A percentile compares a stretch with the other conserved stretches of the same genome.
These are phyloP conservation scores for Latrodectus hesperus DNA, from an alignment of 2,888 invertebrate genomes.

Conservation along the genomic window DNA sequence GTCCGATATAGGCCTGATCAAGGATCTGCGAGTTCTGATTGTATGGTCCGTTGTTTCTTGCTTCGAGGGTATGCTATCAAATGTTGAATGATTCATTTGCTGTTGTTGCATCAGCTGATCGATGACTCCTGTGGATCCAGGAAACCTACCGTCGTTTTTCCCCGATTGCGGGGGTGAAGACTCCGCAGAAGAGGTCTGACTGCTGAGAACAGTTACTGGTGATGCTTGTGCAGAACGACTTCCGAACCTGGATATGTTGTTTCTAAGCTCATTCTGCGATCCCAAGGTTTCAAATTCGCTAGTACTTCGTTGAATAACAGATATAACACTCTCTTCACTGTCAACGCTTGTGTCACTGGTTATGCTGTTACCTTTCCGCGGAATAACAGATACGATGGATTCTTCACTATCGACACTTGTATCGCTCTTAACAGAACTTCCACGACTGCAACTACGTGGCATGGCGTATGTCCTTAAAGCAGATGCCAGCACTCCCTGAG, in stretches of 20 bases:
- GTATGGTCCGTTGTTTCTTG: slow-evolving; percentile 19
- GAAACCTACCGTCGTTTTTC: slow-evolving; percentile 59
- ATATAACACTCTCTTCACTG: slow-evolving; percentile 94
- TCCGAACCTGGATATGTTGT: slow-evolving; percentile 53
- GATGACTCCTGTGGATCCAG: slow-evolving; percentile 40
- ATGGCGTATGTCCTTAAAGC: slow-evolving; percentile 46
- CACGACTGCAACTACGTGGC: slow-evolving; percentile 59
- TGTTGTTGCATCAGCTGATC: slow-evolving; percentile 60
- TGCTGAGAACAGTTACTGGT: slow-evolving; percentile 66
- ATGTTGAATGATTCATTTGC: slow-evolving; percentile 14
- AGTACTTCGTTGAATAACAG: slow-evolving; percentile 80
- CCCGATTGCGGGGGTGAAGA: slow-evolving; percentile 66
- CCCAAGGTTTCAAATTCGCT: slow-evolving; percentile 61
- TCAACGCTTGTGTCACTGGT: slow-evolving; percentile 96
- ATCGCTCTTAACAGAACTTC: slow-evolving; percentile 69
- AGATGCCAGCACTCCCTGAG: slow-evolving; percentile 50
- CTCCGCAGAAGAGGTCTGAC: slow-evolving; percentile 63
- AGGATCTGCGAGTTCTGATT: slow-evolving; percentile 28
- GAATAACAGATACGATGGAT: slow-evolving; percentile 71
- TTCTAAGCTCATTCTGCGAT: slow-evolving; percentile 41
- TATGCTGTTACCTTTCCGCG: slow-evolving; percentile 79
- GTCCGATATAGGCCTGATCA: slow-evolving; percentile 53
- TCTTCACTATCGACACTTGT: slow-evolving; percentile 71
- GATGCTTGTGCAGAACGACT: slow-evolving; percentile 70
- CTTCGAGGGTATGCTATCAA: neutral